Base-by-base conservation (phyloP, 2,797 vertebrate genomes). In the Gymnopithys bicolor region DNA sequence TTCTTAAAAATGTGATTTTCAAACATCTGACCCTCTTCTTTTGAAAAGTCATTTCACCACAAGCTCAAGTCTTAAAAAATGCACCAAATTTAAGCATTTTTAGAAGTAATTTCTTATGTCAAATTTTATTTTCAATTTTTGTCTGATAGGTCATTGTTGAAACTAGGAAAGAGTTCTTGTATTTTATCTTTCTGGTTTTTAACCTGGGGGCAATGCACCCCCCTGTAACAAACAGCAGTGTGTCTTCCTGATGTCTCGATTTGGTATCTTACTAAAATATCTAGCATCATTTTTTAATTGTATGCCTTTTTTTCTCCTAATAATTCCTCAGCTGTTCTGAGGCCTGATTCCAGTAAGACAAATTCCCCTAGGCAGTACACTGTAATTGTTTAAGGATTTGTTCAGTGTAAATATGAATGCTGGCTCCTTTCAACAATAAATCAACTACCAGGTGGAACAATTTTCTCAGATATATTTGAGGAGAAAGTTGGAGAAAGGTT, bases 131-230 rank as follows among this genome's bases (percentile, higher is more conserved):
- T 28, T 59, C 39, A 5, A 8, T 78, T 85, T 71, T 81, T 68
- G 12, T 81, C 37, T 71, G 19, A 30, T n/a, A 43, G 13, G 7
- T 84, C 21, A 25, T 16, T 55, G 8, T 28, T 66, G 18, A 87
- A 89, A 62, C 7, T 68, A 7, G 28, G 5, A 87, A 87, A 64
- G 10, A 79, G 2, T 56, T 74, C 11, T 56, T 21, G 51, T 59
- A 32, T 37, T 66, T 8, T 67, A 0, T n/a, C 3, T 30, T 30
- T 52, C 45, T 30, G 9, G 13, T 0, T 51, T 81, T 69, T 48
- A 18, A 45, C 7, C 25, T 19, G 8, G 1, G 5, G 8, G 1
- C 7, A 77, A 41, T 32, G 3, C 9, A 45, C 39, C 5, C 7
- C 33, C 3, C 23, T 46, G 4, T 32, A 43, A 43, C 9, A 70